These are phyloP conservation scores for Drosophila eugracilis DNA, from an alignment of 1,140 invertebrate species.

Conservation along the genomic window DNA sequence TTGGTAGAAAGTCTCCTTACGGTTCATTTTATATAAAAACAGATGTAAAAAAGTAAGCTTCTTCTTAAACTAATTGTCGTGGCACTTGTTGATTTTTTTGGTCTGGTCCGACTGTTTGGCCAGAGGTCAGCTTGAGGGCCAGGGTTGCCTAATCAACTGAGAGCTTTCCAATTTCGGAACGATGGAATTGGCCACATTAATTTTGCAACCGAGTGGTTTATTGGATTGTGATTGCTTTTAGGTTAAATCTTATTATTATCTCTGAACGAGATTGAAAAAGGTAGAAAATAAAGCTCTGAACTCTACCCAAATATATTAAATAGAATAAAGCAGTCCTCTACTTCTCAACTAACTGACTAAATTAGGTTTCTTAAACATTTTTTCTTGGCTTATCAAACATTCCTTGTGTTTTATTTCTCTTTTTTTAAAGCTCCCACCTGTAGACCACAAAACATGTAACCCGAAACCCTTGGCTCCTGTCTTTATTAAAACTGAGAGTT, in stretches of 20 bases:
- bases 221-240: neutral
- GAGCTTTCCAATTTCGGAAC: neutral
- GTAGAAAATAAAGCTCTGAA: neutral
- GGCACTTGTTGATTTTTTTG: slow-evolving; percentile 1
- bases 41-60: no score
- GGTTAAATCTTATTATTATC: neutral
- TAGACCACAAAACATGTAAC: neutral
- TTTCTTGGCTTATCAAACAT: no score
- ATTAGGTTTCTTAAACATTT: rapidly evolving
- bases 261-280: neutral
- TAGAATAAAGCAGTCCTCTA: no score
- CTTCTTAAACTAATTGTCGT: no score
- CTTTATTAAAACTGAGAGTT: slow-evolving; percentile 6
- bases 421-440: slow-evolving; percentile 2
- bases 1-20: neutral
- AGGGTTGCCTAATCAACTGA: neutral
- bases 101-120: neutral
- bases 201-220: neutral
- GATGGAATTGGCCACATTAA: neutral
- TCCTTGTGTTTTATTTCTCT: neutral
- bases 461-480: neutral
- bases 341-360: neutral
- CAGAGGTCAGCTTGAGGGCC: neutral
- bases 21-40: neutral
- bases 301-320: neutral